phyloP scores from a whole-genome alignment of 2,888 invertebrate species.

The Rhogogaster chlorosoma region DNA sequence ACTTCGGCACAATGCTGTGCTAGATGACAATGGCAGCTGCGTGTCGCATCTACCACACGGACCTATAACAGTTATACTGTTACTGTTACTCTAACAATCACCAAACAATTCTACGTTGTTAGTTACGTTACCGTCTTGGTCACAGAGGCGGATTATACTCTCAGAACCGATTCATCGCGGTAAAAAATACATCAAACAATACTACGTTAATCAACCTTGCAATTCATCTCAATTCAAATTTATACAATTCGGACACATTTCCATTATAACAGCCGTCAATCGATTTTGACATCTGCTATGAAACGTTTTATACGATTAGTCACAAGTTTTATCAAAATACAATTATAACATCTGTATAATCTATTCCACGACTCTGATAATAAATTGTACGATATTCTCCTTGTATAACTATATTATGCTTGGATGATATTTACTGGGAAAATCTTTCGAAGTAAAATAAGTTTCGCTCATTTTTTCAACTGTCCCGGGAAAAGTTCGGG shows the following conservation, averaged over 20 bases:
- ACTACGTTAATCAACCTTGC: too few relatives aligned
- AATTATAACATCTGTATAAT: too few relatives aligned
- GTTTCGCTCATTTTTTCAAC: background rate
- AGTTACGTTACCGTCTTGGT: background rate
- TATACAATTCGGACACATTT: too few relatives aligned
- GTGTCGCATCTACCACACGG: background rate
- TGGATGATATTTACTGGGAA: background rate
- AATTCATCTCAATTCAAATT: too few relatives aligned
- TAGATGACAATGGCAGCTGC: slow-evolving; percentile 19
- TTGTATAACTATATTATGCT: too few relatives aligned
- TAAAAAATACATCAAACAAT: background rate
- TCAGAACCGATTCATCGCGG: background rate
- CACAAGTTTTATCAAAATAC: too few relatives aligned
- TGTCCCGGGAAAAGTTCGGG: background rate
- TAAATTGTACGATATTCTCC: too few relatives aligned
- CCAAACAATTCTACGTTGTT: background rate
- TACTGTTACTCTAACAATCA: background rate
- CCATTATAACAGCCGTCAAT: too few relatives aligned
- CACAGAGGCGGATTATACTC: background rate
- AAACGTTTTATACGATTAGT: too few relatives aligned
- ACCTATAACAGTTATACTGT: background rate
- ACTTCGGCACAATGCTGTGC: slow-evolving; percentile 18
- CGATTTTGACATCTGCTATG: too few relatives aligned
- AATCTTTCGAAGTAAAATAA: background rate
- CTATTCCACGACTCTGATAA: too few relatives aligned